Percentiles rank a stretch among this genome's conserved stretches.
Evolutionary conservation across 2,797 vertebrate species (phyloP).

Genomic region (Synanceia verrucosa): DNA sequence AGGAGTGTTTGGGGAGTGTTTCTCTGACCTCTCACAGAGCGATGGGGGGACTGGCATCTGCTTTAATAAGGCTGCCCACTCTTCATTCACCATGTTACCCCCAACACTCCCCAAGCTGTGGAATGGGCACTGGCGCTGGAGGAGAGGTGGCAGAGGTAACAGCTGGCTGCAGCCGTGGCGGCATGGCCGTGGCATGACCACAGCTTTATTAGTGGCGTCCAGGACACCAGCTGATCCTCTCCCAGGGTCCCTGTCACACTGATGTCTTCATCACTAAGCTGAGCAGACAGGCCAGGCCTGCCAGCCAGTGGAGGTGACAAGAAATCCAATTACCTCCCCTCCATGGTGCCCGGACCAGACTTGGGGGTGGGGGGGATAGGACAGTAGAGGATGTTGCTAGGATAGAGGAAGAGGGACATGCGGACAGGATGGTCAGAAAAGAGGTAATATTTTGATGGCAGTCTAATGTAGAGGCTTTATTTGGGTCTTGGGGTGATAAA

Average conservation of each 20-base stretch:
- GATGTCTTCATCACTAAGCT: conserved; percentile 99
- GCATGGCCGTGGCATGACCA: conserved; percentile 77
- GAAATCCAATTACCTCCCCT: conserved; percentile 99
- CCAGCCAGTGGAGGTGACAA: conserved; percentile 98
- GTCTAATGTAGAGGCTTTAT: not conserved
- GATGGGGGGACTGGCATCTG: conserved; percentile 60
- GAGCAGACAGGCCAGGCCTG: conserved; percentile 96
- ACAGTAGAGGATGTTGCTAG: conserved; percentile 21
- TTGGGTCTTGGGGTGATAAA: not conserved
- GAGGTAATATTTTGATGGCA: not conserved
- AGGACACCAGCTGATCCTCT: conserved; percentile 98
- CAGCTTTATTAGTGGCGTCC: conserved; percentile 92
- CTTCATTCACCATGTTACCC: conserved; percentile 28
- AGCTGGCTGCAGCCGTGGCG: conserved; percentile 92
- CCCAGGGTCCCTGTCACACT: conserved; percentile 95
- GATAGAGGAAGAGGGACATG: conserved; percentile 34
- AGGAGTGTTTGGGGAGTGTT: conserved; percentile 39
- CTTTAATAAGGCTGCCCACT: conserved; percentile 66
- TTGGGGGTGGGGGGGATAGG: conserved; percentile 62
- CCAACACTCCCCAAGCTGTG: conserved; percentile 36
- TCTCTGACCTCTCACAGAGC: conserved; percentile 65
- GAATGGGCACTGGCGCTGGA: conserved; percentile 42
- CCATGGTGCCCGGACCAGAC: conserved; percentile 88
- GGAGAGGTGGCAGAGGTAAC: conserved; percentile 79
- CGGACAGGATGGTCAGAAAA: conserved; percentile 15